These are phyloP conservation scores for Scyliorhinus canicula DNA, from an alignment of 2,797 vertebrate genomes.

Conservation along the genomic window DNA sequence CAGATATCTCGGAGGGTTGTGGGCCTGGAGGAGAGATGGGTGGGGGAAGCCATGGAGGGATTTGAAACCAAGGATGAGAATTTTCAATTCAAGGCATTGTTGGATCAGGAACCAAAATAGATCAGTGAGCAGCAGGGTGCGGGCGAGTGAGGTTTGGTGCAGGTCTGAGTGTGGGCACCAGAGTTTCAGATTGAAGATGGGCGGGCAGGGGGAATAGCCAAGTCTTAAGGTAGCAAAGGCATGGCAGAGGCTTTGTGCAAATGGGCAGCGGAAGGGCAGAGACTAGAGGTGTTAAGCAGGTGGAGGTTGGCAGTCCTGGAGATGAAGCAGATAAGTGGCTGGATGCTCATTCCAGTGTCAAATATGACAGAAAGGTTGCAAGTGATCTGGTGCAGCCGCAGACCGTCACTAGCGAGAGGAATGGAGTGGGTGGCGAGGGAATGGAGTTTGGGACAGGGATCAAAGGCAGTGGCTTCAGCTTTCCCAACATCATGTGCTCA, in stretches of 20 bases:
- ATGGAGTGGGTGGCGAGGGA: neutral
- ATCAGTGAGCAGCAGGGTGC: neutral
- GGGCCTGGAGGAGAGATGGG: no score
- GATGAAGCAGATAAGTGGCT: neutral
- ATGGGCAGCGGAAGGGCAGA: neutral
- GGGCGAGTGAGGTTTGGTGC: neutral
- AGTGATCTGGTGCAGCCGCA: neutral
- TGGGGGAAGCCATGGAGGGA: no score
- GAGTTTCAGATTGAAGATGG: neutral
- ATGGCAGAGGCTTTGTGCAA: no score
- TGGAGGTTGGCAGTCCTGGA: neutral
- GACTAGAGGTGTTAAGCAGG: neutral
- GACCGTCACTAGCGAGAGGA: neutral
- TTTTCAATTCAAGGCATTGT: no score
- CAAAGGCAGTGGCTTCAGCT: neutral
- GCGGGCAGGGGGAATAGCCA: no score
- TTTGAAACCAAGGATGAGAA: no score
- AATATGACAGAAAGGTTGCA: neutral
- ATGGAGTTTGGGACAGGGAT: neutral
- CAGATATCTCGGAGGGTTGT: no score
- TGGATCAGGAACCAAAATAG: no score
- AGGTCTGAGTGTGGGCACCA: neutral
- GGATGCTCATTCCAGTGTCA: neutral
- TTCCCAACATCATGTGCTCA: neutral
- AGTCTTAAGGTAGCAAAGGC: neutral